Conservation (phyloP, 2,888 invertebrate genomes). For the Panzeria rudis region DNA sequence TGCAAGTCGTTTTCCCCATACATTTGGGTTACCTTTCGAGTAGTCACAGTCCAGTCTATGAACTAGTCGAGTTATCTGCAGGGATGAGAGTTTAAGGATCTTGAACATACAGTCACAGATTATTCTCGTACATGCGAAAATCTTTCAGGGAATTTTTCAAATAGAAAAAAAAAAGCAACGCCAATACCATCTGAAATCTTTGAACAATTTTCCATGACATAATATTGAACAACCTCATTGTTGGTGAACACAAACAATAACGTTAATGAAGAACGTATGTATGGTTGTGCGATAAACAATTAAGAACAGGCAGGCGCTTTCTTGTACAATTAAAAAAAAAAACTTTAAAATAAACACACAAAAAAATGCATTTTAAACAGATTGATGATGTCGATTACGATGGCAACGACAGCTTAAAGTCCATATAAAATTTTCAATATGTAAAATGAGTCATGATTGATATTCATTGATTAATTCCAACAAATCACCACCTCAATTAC, state of each 20-base stretch:
- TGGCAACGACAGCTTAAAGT: not conserved
- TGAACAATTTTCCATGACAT: no score
- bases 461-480: slow-evolving; percentile 38
- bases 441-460: slow-evolving; percentile 23
- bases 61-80: no score
- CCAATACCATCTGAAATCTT: no score
- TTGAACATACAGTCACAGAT: no score
- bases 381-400: slow-evolving; percentile 8
- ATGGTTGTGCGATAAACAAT: not conserved
- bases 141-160: no score
- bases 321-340: not conserved
- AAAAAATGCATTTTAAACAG: not conserved
- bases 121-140: no score
- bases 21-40: no score
- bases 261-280: not conserved
- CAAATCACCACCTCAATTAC: slow-evolving; percentile 7
- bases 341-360: not conserved
- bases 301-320: not conserved
- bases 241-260: not conserved
- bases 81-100: no score
- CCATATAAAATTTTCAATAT: not conserved
- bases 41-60: no score
- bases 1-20: no score
- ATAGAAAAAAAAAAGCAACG: no score
- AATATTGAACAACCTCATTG: not conserved